Base-by-base conservation (phyloP, 2,113 vertebrate genomes). In the Stictonetta naevosa region DNA sequence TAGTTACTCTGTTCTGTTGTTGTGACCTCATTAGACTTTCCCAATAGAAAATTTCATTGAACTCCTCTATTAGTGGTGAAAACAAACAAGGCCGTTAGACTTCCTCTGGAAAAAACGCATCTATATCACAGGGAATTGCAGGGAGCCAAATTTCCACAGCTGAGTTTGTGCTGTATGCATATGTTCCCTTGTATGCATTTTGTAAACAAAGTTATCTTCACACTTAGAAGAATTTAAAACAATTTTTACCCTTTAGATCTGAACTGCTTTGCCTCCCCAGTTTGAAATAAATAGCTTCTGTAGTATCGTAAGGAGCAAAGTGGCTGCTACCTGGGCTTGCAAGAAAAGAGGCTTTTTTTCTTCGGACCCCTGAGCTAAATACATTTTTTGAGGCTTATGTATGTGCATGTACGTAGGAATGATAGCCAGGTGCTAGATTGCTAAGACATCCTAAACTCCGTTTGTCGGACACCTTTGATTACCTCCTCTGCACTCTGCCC, bases 1-100 rank as follows among this genome's bases (percentile, higher is more conserved):
- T 88, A 68, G 48, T 96, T 96, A 84, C 68, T 93, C 60, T 86
- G 58, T 75, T 92, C 88, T 93, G 83, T 86, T 94, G 22, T 72
- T 94, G 85, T 96, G 93, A 96, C 92, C 92, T 94, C 73, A 76
- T 97, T 96, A 94, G 90, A 56, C 91, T 96, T 91, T 89, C 75
- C 93, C 50, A 87, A 66, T 87, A 87, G 86, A 92, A 94, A 95
- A 92, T 85, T 95, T 87, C 59, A 92, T 93, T 92, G 88, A 95
- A 83, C 74, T 89, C n/a, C 66, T 91, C 71, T 69, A 16, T 84
- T 89, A 74, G 53, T 3, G 33, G 50, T 89, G 71, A 87, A 96
- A 96, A 93, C 90, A 93, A 95, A 93, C 81, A 91, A 92, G 81
- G 42, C 50, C 11, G 12, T 91, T 93, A 34, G 81, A 80, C 83